phyloP scores from a whole-genome alignment of 2,113 vertebrate genomes.

The Lophura nycthemera region DNA sequence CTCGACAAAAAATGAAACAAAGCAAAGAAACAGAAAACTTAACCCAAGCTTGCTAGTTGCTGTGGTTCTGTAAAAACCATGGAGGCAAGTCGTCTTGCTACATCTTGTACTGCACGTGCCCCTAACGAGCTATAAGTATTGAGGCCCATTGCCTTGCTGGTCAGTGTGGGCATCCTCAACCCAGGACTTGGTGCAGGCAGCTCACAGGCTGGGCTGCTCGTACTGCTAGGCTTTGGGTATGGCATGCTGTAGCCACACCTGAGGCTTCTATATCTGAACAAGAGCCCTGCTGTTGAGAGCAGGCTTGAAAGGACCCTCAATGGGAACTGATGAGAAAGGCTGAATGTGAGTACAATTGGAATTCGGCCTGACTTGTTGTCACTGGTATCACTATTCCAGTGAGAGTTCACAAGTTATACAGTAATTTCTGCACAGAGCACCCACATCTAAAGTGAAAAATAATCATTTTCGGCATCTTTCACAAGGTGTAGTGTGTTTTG shows the following conservation, averaged over 20 bases:
- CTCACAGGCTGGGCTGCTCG: background rate
- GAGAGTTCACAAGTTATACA: background rate
- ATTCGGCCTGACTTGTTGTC: background rate
- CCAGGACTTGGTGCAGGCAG: background rate
- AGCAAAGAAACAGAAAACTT: background rate
- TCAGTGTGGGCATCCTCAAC: background rate
- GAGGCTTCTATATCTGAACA: background rate
- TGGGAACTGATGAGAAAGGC: background rate
- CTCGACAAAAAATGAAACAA: background rate
- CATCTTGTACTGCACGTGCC: background rate
- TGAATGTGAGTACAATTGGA: background rate
- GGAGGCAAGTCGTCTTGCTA: background rate
- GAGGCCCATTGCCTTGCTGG: background rate
- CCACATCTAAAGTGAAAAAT: background rate
- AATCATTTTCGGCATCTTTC: background rate
- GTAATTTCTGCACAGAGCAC: background rate
- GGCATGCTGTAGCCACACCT: background rate
- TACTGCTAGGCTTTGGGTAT: background rate
- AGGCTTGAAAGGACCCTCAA: rapidly evolving
- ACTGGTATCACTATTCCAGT: background rate
- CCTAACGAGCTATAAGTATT: background rate
- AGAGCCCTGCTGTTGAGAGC: background rate
- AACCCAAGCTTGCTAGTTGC: background rate
- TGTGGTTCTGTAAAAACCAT: background rate
- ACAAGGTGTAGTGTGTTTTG: background rate